Evolutionary conservation across 1,140 invertebrate species (phyloP), one percentile per base, ranked within the genome.

Genomic region (Pteromalus puparum): DNA sequence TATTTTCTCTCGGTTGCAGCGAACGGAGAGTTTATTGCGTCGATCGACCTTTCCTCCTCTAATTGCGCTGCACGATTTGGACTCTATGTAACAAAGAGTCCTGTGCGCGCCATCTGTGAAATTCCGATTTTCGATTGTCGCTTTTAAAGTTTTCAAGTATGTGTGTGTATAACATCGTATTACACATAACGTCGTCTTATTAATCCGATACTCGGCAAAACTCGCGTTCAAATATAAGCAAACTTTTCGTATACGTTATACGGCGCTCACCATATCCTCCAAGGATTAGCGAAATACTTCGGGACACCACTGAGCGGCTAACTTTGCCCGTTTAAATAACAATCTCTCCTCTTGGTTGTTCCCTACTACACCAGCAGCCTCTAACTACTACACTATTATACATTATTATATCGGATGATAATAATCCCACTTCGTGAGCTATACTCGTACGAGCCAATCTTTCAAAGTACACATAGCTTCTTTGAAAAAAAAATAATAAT

Each of bases 11-110:
- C 15, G 48, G 15, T 15, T n/a, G 53, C 53, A 15, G 46, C 46
- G 15, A 18, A 21, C 18, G 61, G 2, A 21, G 18, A 65, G 76
- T 34, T 30, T 65, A 78, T 30, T 65, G 76, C 48, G 7, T n/a
- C 74, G 74, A 42, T 34, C 21, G 76, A 78, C 76, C 76, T 78
- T 1, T 42, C 38, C 38, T 42, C 53, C 30, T 61, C 76, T 78
- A 78, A 78, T 78, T 78, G 76, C 76, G 30, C 13, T n/a, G n/a
- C n/a, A n/a, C 2, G 53, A 18, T n/a, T 61, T 61, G 0, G 53
- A 53, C 48, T 61, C 18, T 61, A 1, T 42, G 38, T 2, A 42
- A 42, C 38, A 42, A 42, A 42, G 38, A 42, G 38, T 2, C 10
- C 38, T 7, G 38, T 10, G 10, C 6, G 10, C 38, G 38, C 38